Evolutionary conservation across 2,113 vertebrate genomes (phyloP), one percentile per base, ranked within the genome.

Genomic region (Amazona vittata): DNA sequence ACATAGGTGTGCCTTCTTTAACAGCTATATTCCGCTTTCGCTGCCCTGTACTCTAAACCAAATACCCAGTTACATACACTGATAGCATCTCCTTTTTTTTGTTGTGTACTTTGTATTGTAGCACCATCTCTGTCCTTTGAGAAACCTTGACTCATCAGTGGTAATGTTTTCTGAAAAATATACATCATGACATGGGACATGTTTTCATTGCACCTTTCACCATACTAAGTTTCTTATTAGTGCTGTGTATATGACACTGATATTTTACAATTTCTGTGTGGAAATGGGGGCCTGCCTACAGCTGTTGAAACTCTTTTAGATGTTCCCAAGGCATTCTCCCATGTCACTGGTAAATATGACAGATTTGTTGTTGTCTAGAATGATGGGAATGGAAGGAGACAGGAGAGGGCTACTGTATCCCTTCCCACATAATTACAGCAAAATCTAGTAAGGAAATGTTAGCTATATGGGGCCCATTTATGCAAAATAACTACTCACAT

Each of bases 401-500:
- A 49, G 19, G 65, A 67, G 22, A 19, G 43, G 33, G 2, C 25
- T 67, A 26, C 2, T 15, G 6, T 46, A 33, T 46, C 16, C 6
- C 12, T 85, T 84, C 22, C 57, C 12, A 55, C 29, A 4, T 64
- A 60, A 71, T 28, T 53, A 33, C 25, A 46, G 63, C 17, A 79
- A 89, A 88, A 49, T 53, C n/a, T 68, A 11, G 18, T 26, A 44
- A 22, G 65, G 53, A 65, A 41, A 52, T 19, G 10, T 44, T 44
- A 15, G 7, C 12, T 84, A 52, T 60, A 17, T 59, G 39, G 52
- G 7, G 8, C 24, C 12, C 0, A 8, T 50, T 79, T 79, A 46
- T 64, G 11, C 18, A 49, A 63, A 87, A 7, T 33, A 53, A 19
- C 15, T 29, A 5, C 53, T 87, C 8, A 15, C 0, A 0, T 12